These are phyloP conservation scores for Indicator indicator DNA, from an alignment of 2,113 vertebrate species.

Conservation along the genomic window DNA sequence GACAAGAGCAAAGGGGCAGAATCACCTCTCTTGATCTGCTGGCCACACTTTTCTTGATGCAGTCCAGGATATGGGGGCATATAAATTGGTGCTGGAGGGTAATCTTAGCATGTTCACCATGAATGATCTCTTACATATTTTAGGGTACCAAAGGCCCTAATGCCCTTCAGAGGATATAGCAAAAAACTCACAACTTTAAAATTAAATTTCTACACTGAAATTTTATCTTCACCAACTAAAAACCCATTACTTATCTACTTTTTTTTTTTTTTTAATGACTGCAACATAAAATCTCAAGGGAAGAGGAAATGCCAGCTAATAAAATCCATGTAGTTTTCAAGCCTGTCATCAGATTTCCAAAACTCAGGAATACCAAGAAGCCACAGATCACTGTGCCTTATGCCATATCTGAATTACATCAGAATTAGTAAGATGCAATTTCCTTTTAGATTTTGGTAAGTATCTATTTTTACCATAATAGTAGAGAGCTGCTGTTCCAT, in stretches of 20 bases:
- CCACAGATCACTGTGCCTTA: neutral
- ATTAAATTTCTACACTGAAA: neutral
- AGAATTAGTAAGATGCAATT: conserved; percentile 1
- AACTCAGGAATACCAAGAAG: neutral
- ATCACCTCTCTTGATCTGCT: too few species aligned
- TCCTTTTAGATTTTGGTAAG: conserved; percentile 24
- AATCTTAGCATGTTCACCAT: neutral
- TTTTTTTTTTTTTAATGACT: neutral
- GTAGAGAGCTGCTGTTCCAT: neutral
- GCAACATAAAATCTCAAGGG: neutral
- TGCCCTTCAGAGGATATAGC: neutral
- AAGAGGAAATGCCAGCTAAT: conserved; percentile 14
- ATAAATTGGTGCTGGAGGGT: neutral
- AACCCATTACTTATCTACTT: neutral
- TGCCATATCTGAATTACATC: neutral
- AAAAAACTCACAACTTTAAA: neutral
- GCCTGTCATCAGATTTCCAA: neutral
- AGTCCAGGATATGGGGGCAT: too few species aligned
- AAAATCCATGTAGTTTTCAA: conserved; percentile 1
- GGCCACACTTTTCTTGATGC: too few species aligned
- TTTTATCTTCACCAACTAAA: neutral
- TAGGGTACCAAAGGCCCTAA: neutral
- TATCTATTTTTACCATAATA: neutral
- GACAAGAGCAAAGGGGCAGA: too few species aligned
- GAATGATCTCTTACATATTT: neutral